These are phyloP conservation scores for Meteorus cinctellus DNA, from an alignment of 2,888 invertebrate species.

Conservation along the genomic window DNA sequence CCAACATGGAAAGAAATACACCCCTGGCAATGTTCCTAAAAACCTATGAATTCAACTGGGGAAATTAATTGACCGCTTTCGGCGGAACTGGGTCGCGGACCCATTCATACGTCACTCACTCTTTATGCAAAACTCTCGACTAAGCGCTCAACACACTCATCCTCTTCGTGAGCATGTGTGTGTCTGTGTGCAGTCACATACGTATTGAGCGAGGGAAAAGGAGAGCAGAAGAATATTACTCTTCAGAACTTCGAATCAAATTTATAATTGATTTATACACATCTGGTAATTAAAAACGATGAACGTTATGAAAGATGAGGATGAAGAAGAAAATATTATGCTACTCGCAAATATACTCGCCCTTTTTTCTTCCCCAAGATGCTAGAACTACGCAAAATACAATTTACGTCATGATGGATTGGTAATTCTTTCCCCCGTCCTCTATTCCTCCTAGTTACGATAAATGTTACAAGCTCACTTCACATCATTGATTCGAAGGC, in stretches of 20 bases:
- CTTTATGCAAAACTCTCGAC: constrained; percentile 6
- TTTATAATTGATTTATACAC: neutral
- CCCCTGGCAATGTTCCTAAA: constrained; percentile 19
- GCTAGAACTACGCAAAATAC: no score
- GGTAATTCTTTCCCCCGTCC: no score
- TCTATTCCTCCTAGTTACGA: no score
- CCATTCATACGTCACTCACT: constrained; percentile 16
- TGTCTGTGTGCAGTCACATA: neutral
- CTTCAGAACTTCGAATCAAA: neutral
- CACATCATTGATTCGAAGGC: no score
- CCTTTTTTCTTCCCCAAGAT: no score
- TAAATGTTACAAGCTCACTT: no score
- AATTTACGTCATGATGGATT: no score
- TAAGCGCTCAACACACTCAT: constrained; percentile 4
- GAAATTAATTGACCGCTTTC: constrained; percentile 37
- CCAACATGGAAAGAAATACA: constrained; percentile 2
- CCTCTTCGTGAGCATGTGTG: neutral
- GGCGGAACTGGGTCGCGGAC: constrained; percentile 20
- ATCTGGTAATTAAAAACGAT: neutral
- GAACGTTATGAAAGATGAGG: neutral
- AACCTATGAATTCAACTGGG: constrained; percentile 12
- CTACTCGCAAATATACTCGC: no score
- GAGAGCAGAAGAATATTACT: neutral
- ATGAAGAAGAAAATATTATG: no score
- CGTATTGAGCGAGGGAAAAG: neutral